phyloP scores from a whole-genome alignment of 2,888 invertebrate genomes.

The Latrodectus hesperus region DNA sequence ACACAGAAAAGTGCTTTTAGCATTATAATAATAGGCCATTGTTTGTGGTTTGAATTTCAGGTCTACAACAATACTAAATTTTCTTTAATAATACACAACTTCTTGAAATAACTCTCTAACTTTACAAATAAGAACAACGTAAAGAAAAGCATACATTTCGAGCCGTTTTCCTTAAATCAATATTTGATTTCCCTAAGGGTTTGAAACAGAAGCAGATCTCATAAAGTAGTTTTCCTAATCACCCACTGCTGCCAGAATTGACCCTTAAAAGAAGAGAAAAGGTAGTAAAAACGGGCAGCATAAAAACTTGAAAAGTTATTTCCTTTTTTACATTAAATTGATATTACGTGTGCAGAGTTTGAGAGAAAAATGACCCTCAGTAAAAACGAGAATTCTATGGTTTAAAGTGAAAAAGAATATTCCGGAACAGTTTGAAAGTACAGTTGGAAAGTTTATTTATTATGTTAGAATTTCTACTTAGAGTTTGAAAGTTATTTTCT shows the following conservation, averaged over 20 bases:
- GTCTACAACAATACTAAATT: too few species aligned
- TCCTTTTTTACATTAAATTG: conserved; percentile 2
- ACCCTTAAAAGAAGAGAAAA: background rate
- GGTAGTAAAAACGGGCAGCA: background rate
- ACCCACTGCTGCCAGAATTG: background rate
- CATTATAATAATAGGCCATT: too few species aligned
- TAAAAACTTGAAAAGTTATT: background rate
- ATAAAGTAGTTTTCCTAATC: background rate
- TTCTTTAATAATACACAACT: too few species aligned
- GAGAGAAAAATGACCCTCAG: background rate
- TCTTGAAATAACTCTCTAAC: too few species aligned
- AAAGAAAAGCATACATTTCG: too few species aligned
- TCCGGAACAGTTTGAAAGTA: background rate
- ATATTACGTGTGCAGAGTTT: conserved; percentile 5
- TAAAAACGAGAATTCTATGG: background rate
- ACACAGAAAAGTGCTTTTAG: too few species aligned
- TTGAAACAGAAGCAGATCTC: background rate
- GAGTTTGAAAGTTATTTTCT: background rate
- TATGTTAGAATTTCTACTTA: background rate
- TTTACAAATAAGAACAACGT: too few species aligned
- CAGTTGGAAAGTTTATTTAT: background rate
- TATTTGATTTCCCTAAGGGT: background rate
- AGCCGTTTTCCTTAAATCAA: background rate
- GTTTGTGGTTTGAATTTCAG: too few species aligned
- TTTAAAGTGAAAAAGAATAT: background rate